These are phyloP conservation scores for Tragelaphus scriptus DNA, from an alignment of 2,113 vertebrate species.

Conservation along the genomic window DNA sequence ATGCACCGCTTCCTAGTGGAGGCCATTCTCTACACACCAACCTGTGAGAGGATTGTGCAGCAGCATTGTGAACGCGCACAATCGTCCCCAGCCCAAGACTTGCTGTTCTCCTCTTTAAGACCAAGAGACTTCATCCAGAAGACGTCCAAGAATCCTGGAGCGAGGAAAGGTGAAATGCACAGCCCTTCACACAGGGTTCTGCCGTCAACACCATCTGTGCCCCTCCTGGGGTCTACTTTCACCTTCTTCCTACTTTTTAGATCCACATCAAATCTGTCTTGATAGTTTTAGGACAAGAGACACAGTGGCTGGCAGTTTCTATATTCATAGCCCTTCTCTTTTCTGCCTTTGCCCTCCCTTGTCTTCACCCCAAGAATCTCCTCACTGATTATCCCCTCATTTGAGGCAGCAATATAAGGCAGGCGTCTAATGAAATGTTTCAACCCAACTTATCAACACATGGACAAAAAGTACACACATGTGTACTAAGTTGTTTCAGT, in stretches of 20 bases:
- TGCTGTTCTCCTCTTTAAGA: background rate
- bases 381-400: background rate
- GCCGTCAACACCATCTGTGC: background rate
- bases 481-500: background rate
- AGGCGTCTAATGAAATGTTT: background rate
- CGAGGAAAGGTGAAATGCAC: background rate
- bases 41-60: background rate
- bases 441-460: background rate
- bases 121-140: background rate
- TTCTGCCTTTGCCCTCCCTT: background rate
- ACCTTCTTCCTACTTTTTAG: background rate
- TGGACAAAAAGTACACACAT: background rate
- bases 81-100: background rate
- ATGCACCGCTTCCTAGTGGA: background rate
- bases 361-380: background rate
- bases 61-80: fast-evolving
- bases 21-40: background rate
- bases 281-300: background rate
- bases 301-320: background rate
- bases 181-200: background rate
- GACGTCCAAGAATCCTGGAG: background rate
- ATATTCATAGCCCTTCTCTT: background rate
- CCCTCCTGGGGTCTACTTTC: background rate
- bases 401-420: background rate
- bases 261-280: background rate